These are phyloP conservation scores for Myanophis thanlyinensis DNA, from an alignment of 2,113 vertebrate genomes.

Conservation along the genomic window DNA sequence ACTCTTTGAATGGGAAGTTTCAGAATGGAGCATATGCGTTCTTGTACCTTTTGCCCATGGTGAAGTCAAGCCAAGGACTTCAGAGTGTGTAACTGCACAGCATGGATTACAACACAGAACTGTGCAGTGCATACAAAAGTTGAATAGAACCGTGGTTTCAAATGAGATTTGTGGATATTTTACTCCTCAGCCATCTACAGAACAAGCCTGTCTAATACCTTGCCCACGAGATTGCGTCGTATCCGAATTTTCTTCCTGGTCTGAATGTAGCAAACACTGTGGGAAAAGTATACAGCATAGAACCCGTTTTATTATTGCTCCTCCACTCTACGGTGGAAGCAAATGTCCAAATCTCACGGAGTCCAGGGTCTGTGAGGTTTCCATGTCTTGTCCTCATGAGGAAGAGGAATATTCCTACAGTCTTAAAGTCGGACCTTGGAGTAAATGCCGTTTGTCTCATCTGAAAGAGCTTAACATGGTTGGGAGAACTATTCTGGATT, in stretches of 20 bases:
- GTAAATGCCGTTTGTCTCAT: slow-evolving; percentile 77
- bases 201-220: slow-evolving; percentile 93
- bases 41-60: slow-evolving; percentile 65
- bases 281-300: slow-evolving; percentile 78
- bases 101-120: slow-evolving; percentile 87
- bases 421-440: slow-evolving; percentile 88
- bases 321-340: slow-evolving; percentile 86
- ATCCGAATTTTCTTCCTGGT: slow-evolving; percentile 88
- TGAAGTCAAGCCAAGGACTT: slow-evolving; percentile 59
- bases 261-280: slow-evolving; percentile 79
- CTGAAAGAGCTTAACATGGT: slow-evolving; percentile 70
- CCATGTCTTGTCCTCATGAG: slow-evolving; percentile 71
- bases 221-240: slow-evolving; percentile 92
- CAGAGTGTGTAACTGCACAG: slow-evolving; percentile 86
- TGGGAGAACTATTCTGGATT: slow-evolving; percentile 76
- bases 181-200: slow-evolving; percentile 73
- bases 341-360: slow-evolving; percentile 87
- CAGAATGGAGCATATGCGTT: slow-evolving; percentile 83
- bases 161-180: slow-evolving; percentile 89
- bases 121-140: slow-evolving; percentile 80
- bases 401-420: slow-evolving; percentile 83
- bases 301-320: slow-evolving; percentile 78
- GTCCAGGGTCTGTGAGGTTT: slow-evolving; percentile 72
- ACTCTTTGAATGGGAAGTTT: slow-evolving; percentile 90
- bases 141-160: slow-evolving; percentile 78